Base-by-base conservation (phyloP, 2,113 vertebrate species). In the Agelaius tricolor region DNA sequence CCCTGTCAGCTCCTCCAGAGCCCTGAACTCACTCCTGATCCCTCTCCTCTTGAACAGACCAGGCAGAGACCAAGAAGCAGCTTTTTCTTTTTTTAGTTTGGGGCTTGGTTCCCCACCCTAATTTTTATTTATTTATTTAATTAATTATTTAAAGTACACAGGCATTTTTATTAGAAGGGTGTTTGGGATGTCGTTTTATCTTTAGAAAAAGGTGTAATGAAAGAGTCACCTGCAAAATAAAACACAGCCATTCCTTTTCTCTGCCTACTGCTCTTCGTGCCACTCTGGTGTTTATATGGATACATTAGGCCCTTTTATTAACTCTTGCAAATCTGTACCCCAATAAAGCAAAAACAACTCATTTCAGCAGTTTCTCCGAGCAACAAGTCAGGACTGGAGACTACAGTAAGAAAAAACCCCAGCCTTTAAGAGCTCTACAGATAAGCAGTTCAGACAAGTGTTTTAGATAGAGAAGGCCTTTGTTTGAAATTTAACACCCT, bases 401-500 rank as follows among this genome's bases (percentile, higher is more conserved):
- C 69, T 44, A 52, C 39, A 57, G 61, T 33, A 13, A 46, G 57
- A 22, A 92, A 59, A 71, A 63, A 86, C 4, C 51, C 15, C 49
- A 92, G 52, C 61, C 82, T 61, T 66, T 2, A 55, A 55, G 85
- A 95, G 71, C 54, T 57, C 49, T 52, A 44, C 17, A 91, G 95
- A 94, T 94, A 97, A 94, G 95, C 23, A 83, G 63, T 51, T 66
- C 85, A 94, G 75, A 46, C 67, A 73, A 84, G 63, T 21, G 44
- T 49, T 82, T 82, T 31, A 92, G 72, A 91, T 14, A 89, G 30
- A 92, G 43, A 54, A 83, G 85, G 81, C 66, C 54, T 93, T 83
- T 94, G 84, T 94, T 83, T 87, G 94, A 94, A 95, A 94, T 94
- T 24, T 79, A 91, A 96, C 89, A 94, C 81, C 49, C 85, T 89